These are phyloP conservation scores for Halictus quadricinctus DNA, from an alignment of 2,888 invertebrate species.

Conservation along the genomic window DNA sequence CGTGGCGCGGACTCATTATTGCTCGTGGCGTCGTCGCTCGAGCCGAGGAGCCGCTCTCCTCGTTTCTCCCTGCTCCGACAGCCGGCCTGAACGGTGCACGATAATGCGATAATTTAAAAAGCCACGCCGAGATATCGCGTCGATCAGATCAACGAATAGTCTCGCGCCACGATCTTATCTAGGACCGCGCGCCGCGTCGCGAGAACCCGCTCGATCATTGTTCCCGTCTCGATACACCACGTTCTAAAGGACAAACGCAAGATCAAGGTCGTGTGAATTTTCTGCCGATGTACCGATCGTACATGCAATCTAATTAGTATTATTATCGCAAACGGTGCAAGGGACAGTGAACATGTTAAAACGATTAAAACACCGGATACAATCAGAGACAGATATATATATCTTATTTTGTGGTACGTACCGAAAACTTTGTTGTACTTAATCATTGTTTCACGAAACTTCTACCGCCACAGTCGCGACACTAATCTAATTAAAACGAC, in stretches of 20 bases:
- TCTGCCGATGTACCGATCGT: background rate
- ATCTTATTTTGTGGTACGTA: too few species aligned
- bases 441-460: too few species aligned
- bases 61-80: slow-evolving; percentile 1
- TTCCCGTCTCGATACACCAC: background rate
- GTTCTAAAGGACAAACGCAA: background rate
- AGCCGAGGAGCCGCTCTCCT: background rate
- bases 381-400: too few species aligned
- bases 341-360: too few species aligned
- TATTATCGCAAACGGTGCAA: too few species aligned
- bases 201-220: background rate
- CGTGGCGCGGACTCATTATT: slow-evolving; percentile 2
- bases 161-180: background rate
- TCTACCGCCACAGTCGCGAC: too few species aligned
- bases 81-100: background rate
- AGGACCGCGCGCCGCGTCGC: background rate
- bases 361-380: too few species aligned
- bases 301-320: too few species aligned
- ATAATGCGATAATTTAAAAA: slow-evolving; percentile 7
- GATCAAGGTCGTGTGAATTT: background rate
- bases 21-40: background rate
- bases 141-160: background rate
- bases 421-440: too few species aligned
- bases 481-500: too few species aligned
- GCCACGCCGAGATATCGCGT: background rate